Percentiles rank a stretch among this genome's conserved stretches.
Conservation (phyloP, 2,113 vertebrate species). For the Ceyx margarethae region DNA sequence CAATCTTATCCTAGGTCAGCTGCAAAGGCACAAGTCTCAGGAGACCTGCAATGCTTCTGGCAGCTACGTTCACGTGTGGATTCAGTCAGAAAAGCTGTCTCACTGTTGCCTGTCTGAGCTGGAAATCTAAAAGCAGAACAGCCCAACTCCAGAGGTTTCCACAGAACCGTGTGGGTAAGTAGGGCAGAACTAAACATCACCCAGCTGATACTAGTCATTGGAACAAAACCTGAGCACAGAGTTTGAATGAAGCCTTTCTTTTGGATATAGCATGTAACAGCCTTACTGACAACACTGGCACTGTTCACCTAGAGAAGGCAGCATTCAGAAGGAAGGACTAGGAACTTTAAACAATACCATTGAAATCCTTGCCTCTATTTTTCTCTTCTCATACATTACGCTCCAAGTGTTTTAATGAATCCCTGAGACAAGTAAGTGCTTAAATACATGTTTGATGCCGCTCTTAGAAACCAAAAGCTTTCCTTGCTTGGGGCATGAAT, state of each 20-base stretch:
- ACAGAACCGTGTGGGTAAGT: rapidly evolving
- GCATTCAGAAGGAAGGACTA: neutral
- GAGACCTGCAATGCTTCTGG: neutral
- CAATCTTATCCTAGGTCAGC: rapidly evolving
- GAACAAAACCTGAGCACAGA: neutral
- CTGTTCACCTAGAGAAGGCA: neutral
- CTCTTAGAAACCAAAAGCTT: neutral
- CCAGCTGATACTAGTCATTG: rapidly evolving
- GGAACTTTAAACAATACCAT: neutral
- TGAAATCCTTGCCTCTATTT: neutral
- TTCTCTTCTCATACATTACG: neutral
- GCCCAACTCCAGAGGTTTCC: neutral
- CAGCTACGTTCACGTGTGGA: neutral
- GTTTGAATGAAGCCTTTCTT: neutral
- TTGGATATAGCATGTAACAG: neutral
- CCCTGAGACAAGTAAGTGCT: neutral
- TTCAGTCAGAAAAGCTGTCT: neutral
- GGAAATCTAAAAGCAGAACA: neutral
- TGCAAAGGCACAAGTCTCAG: neutral
- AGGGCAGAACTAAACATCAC: neutral
- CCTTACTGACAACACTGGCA: neutral
- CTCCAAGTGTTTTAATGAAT: neutral
- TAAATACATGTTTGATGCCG: neutral
- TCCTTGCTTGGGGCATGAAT: neutral
- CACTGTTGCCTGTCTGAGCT: rapidly evolving